Evolutionary conservation across 2,113 vertebrate species (phyloP).

Genomic region (Myxocyprinus asiaticus): DNA sequence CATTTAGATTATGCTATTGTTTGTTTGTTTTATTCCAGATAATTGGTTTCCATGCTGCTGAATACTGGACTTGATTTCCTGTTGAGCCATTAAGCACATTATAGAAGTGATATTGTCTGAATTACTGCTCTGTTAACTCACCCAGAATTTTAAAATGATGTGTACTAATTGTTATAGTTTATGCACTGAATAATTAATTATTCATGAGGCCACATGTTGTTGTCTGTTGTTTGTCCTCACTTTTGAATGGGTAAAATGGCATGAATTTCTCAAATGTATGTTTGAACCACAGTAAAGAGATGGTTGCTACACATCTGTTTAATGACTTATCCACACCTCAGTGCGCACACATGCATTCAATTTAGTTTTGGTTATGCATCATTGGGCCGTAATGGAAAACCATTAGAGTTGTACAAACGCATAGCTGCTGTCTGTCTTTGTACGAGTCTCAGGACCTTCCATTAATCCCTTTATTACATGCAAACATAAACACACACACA

Average conservation of each 20-base stretch:
- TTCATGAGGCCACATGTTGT: not conserved
- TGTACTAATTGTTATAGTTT: not conserved
- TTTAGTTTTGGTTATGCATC: too few species aligned
- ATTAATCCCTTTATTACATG: slow-evolving; percentile 26
- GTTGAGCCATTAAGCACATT: too few species aligned
- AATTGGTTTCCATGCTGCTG: too few species aligned
- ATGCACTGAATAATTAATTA: not conserved
- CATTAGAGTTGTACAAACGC: slow-evolving; percentile 16
- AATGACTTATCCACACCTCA: slow-evolving; percentile 6
- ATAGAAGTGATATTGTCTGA: not conserved
- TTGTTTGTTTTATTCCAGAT: too few species aligned
- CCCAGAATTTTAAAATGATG: not conserved
- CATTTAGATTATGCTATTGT: too few species aligned
- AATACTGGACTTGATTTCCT: too few species aligned
- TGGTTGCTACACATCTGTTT: slow-evolving; percentile 1
- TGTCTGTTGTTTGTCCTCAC: not conserved
- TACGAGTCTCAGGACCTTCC: not conserved
- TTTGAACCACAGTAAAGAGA: not conserved
- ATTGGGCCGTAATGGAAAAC: slow-evolving; percentile 19
- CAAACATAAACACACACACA: slow-evolving; percentile 8
- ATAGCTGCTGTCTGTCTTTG: not conserved
- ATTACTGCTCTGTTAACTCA: not conserved
- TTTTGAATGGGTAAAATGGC: too few species aligned
- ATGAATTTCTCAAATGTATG: not conserved
- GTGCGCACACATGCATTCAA: not conserved